Base-by-base conservation (phyloP, 2,888 invertebrate species). In the Apodemia duryi region DNA sequence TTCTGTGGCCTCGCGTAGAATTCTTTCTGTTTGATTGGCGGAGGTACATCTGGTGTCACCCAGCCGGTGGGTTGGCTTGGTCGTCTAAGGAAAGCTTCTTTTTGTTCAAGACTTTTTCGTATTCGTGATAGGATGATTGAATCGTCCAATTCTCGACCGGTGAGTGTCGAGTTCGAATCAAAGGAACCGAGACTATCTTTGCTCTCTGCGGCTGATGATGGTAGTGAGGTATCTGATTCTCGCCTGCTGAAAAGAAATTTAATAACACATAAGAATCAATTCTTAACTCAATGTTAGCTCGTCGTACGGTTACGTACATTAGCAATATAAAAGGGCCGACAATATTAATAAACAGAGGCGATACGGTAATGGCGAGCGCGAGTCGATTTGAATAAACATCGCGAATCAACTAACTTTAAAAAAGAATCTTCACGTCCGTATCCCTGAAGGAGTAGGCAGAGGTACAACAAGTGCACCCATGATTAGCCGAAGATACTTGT, bases 31-130 rank as follows among this genome's bases (percentile, higher is more conserved):
- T 94, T 94, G 54, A 94, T 93, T 63, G 92, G 86, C 60, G 88
- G 81, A 67, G 87, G 85, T 65, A 85, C 88, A 63, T 92, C 93
- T 3, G 92, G 92, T 46, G 89, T 87, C 71, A 89, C 92, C 93
- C 92, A 94, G 65, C 93, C 94, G 65, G 91, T 93, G 35, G 95
- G 94, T 76, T 94, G 93, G 81, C 92, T 94, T 75, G 96, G 95
- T 72, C 96, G 93, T 80, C 95, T 94, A 67, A 98, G 92, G 85
- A 98, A 98, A 76, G 97, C 97, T 82, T 97, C 97, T 83, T 97
- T 97, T 80, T 97, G 96, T 80, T 97, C 97, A 77, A 96, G 95
- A 78, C 96, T 97, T 83, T 96, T 96, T 73, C 96, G 94, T 81
- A 97, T 93, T 86, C 96, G 94, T 71, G 94, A 94, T 93, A 96